These are phyloP conservation scores for Phenganax stokvisi DNA, from an alignment of 92 coral and sea anemone genomes.

Conservation along the genomic window DNA sequence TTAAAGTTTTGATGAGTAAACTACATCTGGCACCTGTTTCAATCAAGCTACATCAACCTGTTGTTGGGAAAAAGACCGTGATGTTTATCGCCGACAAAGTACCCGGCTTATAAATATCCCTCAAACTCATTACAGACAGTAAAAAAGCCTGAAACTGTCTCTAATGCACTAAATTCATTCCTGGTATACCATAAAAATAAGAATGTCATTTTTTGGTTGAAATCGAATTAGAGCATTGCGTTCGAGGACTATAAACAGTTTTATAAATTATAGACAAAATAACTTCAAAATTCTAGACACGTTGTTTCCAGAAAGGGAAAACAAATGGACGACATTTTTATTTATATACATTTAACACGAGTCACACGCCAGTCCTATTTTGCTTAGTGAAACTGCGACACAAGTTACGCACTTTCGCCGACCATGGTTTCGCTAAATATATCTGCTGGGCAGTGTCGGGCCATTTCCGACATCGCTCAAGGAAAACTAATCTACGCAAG, in stretches of 20 bases:
- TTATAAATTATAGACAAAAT: background rate
- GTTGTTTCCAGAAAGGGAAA: background rate
- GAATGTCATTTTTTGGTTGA: background rate
- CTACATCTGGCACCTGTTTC: background rate
- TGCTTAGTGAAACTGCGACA: too few species aligned
- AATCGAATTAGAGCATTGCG: background rate
- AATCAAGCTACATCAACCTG: conserved; percentile 13
- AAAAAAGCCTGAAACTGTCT: background rate
- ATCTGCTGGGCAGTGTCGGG: background rate
- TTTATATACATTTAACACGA: too few species aligned
- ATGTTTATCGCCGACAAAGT: conserved; percentile 12
- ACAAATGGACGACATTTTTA: background rate
- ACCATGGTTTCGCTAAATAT: background rate
- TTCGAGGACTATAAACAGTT: background rate
- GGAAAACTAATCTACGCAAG: background rate
- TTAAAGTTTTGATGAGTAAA: conserved; percentile 1
- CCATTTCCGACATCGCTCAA: background rate
- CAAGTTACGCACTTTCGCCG: background rate
- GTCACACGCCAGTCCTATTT: too few species aligned
- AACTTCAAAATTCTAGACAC: conserved; percentile 2
- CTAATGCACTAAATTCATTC: background rate
- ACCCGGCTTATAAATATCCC: background rate
- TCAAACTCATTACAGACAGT: background rate
- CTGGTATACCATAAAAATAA: background rate
- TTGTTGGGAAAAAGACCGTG: conserved; percentile 5